A percentile compares a stretch with the other conserved stretches of the same genome.
Conservation (phyloP, 2,113 vertebrate genomes). For the Chloropsis hardwickii region DNA sequence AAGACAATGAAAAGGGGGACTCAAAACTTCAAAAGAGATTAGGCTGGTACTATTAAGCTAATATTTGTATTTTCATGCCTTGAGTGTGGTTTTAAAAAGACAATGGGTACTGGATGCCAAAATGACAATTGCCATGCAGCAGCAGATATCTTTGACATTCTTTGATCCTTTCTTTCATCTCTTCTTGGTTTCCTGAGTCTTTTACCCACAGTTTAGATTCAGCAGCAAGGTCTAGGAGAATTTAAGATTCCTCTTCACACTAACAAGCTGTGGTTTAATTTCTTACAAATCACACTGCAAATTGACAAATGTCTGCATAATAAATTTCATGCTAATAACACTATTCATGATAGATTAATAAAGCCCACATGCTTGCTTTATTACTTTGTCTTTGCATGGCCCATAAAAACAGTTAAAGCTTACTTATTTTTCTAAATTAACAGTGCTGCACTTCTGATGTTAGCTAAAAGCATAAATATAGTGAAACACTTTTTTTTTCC, state of each 20-base stretch:
- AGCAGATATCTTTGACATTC: neutral
- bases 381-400: neutral
- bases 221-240: neutral
- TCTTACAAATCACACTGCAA: constrained; percentile 44
- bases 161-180: neutral
- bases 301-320: neutral
- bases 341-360: constrained; percentile 27
- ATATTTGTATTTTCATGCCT: neutral
- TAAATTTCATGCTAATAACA: constrained; percentile 32
- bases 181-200: neutral
- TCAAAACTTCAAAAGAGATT: neutral
- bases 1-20: neutral
- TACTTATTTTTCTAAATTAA: constrained; percentile 15
- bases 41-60: neutral
- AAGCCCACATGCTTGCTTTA: constrained; percentile 26
- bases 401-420: constrained; percentile 44
- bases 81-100: neutral
- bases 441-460: neutral
- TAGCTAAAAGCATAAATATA: neutral
- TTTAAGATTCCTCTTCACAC: neutral
- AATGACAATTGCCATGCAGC: neutral
- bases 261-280: neutral
- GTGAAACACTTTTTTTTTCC: neutral
- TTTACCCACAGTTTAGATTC: neutral
- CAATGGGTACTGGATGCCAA: neutral